phyloP scores from a whole-genome alignment of 2,888 invertebrate species.

The Ennomos quercinarius region DNA sequence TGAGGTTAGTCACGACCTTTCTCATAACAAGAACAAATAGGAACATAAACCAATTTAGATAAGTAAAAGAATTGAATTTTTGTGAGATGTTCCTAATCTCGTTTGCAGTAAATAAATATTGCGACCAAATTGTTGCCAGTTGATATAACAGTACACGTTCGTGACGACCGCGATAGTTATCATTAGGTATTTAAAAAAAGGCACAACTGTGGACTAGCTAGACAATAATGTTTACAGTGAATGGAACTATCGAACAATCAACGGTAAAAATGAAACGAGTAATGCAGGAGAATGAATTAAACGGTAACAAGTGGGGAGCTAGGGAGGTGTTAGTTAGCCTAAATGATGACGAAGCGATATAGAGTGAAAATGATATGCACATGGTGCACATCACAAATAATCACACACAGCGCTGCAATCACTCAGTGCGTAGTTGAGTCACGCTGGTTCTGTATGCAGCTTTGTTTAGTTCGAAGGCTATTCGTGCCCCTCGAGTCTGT shows the following conservation, averaged over 20 bases:
- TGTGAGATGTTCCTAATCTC: slow-evolving; percentile 51
- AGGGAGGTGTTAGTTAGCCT: neutral
- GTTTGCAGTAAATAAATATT: slow-evolving; percentile 57
- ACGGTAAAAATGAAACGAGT: slow-evolving; percentile 63
- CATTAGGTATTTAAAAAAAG: slow-evolving; percentile 64
- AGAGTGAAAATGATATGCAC: slow-evolving; percentile 37
- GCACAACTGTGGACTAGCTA: slow-evolving; percentile 56
- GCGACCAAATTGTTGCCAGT: slow-evolving; percentile 59
- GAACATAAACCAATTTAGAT: slow-evolving; percentile 62
- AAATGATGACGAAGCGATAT: slow-evolving; percentile 12
- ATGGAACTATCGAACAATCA: slow-evolving; percentile 62
- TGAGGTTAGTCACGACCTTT: slow-evolving; percentile 55
- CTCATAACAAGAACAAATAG: slow-evolving; percentile 50
- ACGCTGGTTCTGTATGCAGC: slow-evolving; percentile 52
- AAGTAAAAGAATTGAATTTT: slow-evolving; percentile 56
- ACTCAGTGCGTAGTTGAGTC: slow-evolving; percentile 51
- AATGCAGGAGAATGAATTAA: slow-evolving; percentile 54
- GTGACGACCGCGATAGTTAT: slow-evolving; percentile 67
- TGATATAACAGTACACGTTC: slow-evolving; percentile 69
- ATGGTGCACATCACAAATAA: slow-evolving; percentile 54
- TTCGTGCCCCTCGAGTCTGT: slow-evolving; percentile 52
- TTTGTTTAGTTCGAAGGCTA: slow-evolving; percentile 67
- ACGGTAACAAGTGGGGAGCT: slow-evolving; percentile 44
- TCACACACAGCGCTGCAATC: slow-evolving; percentile 49
- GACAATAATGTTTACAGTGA: slow-evolving; percentile 59